Base-by-base conservation (phyloP, 2,888 invertebrate genomes). In the Nemapogon koenigi region DNA sequence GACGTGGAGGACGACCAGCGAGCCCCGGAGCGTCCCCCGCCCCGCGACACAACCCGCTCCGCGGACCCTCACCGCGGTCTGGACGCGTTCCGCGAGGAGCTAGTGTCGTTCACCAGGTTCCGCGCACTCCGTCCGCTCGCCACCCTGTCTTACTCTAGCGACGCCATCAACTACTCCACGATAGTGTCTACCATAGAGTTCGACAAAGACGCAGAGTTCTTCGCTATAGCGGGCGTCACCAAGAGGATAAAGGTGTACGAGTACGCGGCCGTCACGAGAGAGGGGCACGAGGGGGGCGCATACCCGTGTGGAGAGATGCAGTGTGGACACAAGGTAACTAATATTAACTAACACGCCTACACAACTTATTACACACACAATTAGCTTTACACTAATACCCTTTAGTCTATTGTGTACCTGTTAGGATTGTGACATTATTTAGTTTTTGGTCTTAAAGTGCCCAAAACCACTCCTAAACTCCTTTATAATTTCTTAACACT, bases 211-310 rank as follows among this genome's bases (percentile, higher is more conserved):
- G 90, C 92, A 61, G 95, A 97, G 72, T 91, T 89, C 66, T 95
- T 97, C 71, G 96, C 96, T 0, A 94, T 97, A 49, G 96, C 96
- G 19, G 96, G 97, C 2, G 95, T 97, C 8, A 95, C 95, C 0
- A 94, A 94, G 62, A 85, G 93, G 43, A 96, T 97, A 41, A 96
- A 96, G 79, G 89, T 94, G 37, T 96, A 91, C 69, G 94, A 96
- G 62, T 96, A 92, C 67, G 86, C 87, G 28, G 84, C 88, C 17
- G 93, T 95, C 26, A 86, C 94, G 30, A 82, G 89, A 32, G 93
- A 94, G 63, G 85, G 88, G 1, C n/a, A n/a, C 16, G 90, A 94
- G 13, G 94, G 94, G 63, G 89, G 94, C 45, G 95, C 96, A 71
- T 95, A 94, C 72, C 95, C 97, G 6, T 87, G 89, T 57, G 86